Percentiles rank a stretch among this genome's conserved stretches.
phyloP scores from a whole-genome alignment of 2,797 vertebrate genomes.

The Hemibagrus guttatus region DNA sequence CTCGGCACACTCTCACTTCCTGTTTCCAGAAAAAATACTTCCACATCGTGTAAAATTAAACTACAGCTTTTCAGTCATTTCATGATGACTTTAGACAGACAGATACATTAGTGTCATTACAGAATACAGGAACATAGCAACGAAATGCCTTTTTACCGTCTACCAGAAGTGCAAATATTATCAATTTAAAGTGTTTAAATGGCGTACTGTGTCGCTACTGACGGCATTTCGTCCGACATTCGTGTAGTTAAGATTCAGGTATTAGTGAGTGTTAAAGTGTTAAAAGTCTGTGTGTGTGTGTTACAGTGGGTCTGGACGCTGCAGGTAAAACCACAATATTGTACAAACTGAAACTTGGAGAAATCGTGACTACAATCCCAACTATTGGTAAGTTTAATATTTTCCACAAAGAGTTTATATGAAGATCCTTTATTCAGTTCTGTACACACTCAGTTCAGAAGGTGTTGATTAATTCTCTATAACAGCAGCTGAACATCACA shows the following conservation, averaged over 20 bases:
- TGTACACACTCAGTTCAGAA: too few relatives aligned
- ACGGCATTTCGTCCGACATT: too few relatives aligned
- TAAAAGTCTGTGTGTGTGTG: background rate
- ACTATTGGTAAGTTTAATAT: constrained; percentile 82
- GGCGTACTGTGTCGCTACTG: background rate
- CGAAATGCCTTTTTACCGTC: too few relatives aligned
- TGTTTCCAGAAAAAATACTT: background rate
- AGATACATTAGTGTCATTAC: too few relatives aligned
- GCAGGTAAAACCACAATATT: constrained; percentile 95
- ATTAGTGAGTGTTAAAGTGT: background rate
- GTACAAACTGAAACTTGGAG: constrained; percentile 90
- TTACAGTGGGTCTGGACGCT: constrained; percentile 90
- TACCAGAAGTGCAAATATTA: too few relatives aligned
- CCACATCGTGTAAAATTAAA: background rate
- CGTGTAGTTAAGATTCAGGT: background rate
- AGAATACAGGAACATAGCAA: too few relatives aligned
- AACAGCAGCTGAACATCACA: background rate
- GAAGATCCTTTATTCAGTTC: too few relatives aligned
- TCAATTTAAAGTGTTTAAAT: background rate
- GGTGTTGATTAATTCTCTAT: too few relatives aligned
- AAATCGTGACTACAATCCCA: constrained; percentile 91
- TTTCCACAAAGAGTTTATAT: background rate
- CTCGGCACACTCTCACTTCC: background rate
- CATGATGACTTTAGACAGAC: too few relatives aligned
- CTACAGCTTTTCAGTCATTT: background rate